Evolutionary conservation across 2,797 vertebrate genomes (phyloP), one percentile per base, ranked within the genome.

Genomic region (Limnodromus scolopaceus): DNA sequence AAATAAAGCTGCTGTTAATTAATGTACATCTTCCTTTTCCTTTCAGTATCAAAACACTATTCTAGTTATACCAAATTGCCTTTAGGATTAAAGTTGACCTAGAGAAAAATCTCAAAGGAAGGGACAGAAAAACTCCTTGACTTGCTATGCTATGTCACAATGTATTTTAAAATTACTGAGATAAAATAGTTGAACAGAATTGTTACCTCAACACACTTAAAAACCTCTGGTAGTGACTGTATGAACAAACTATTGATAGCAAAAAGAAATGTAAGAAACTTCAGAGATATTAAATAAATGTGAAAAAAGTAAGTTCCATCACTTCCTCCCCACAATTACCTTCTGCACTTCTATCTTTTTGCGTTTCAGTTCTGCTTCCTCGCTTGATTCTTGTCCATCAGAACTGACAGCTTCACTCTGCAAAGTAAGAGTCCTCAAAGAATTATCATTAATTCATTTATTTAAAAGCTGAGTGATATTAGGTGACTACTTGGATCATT

Each of bases 281-380:
- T 46, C 2, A 30, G 32, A 78, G 25, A 64, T 24, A 41, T 0
- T 14, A 85, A 95, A 36, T 7, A 14, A 30, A 54, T 51, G 0
- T 63, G 34, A 63, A 32, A 86, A 69, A 18, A 54, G 9, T 13
- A 78, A 77, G 32, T 61, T 58, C 16, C 14, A 72, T 6, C 14
- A 65, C 16, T 43, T 85, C 17, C 28, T 28, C 38, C 58, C 36
- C 30, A 72, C 16, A 36, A 22, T 84, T 96, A 99, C 99, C 98
- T 99, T 99, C 64, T 99, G 97, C 10, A 97, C 98, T 96, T 99
- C 99, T 23, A 98, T 98, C 98, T 99, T 99, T 97, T 98, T 99
- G 49, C 98, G 99, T 94, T 98, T 98, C 57, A 98, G 92, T 93
- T 99, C 99, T 17, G 97, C 97, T 95, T 99, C 99, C 91, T 99